These are phyloP conservation scores for Bibio marci DNA, from an alignment of 2,888 invertebrate species.

Conservation along the genomic window DNA sequence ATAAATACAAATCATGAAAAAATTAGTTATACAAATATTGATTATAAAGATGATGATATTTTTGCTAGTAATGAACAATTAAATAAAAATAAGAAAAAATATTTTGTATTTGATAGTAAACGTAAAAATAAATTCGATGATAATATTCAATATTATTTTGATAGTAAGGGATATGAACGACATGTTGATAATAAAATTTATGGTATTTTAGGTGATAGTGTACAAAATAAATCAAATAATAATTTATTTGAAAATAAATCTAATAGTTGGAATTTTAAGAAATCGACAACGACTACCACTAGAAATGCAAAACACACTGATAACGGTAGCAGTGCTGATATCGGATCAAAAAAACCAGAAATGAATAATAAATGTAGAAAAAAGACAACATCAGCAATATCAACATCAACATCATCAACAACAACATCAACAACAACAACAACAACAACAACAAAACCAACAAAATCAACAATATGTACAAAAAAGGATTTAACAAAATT, in stretches of 20 bases:
- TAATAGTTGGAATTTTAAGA: constrained; percentile 9
- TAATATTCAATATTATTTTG: constrained; percentile 10
- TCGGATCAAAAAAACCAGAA: not conserved
- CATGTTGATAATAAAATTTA: constrained; percentile 11
- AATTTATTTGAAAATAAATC: constrained; percentile 4
- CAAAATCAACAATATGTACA: not conserved
- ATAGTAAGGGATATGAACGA: constrained; percentile 10
- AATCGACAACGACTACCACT: constrained; percentile 3
- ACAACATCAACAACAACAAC: not conserved
- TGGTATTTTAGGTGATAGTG: constrained; percentile 4
- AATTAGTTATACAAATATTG: not conserved
- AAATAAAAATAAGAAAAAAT: constrained; percentile 1
- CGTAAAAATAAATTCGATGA: constrained; percentile 1
- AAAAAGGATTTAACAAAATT: not conserved
- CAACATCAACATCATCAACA: not conserved
- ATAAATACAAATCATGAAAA: not conserved
- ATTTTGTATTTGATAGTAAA: constrained; percentile 4
- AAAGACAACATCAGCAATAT: not conserved
- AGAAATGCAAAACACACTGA: too few relatives aligned
- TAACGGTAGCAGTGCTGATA: not conserved
- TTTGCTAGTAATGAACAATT: not conserved
- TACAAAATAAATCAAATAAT: not conserved
- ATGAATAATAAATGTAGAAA: not conserved
- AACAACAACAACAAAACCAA: not conserved
- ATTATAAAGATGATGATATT: constrained; percentile 4